These are phyloP conservation scores for Acanthiza pusilla DNA, from an alignment of 2,797 vertebrate species.

Conservation along the genomic window DNA sequence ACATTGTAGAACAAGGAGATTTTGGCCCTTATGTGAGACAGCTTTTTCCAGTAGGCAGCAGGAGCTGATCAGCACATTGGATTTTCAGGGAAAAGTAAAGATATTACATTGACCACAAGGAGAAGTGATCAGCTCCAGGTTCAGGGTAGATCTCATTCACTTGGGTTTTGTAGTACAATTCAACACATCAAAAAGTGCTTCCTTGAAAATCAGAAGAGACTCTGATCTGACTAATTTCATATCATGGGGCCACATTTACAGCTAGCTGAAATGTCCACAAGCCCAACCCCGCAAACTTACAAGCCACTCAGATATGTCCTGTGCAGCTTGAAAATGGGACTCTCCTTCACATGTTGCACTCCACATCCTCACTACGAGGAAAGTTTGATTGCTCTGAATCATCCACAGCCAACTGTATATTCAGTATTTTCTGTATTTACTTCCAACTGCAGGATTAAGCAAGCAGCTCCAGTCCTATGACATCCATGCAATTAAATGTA, in stretches of 20 bases:
- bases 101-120: neutral
- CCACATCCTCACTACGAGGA: neutral
- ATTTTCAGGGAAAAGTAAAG: neutral
- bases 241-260: neutral
- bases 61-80: neutral
- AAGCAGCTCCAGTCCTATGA: constrained; percentile 11
- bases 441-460: constrained; percentile 4
- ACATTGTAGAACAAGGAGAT: neutral
- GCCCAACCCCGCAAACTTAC: neutral
- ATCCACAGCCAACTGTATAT: constrained; percentile 4
- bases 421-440: constrained; percentile 13
- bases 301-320: neutral
- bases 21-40: neutral
- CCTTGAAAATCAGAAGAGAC: neutral
- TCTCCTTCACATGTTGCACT: neutral
- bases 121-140: neutral
- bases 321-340: neutral
- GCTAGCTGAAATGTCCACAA: neutral
- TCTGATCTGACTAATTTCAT: neutral
- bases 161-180: neutral
- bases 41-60: neutral
- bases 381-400: neutral
- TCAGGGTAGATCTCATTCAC: neutral
- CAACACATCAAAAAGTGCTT: neutral
- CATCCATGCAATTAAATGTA: neutral